Percentiles rank a stretch among this genome's conserved stretches.
phyloP scores from a whole-genome alignment of 2,113 vertebrate genomes.

The Dendropsophus ebraccatus region DNA sequence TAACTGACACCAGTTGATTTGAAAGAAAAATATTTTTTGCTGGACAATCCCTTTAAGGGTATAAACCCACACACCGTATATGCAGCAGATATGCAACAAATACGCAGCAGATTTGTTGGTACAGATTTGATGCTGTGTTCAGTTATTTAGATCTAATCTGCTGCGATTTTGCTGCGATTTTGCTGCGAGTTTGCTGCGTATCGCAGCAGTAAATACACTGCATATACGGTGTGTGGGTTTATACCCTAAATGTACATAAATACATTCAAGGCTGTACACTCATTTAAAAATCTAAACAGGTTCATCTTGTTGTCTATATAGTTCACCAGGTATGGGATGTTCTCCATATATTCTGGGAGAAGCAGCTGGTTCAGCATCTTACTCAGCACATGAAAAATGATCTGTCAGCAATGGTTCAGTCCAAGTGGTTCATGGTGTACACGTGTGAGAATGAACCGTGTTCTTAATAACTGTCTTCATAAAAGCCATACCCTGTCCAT shows the following conservation, averaged over 20 bases:
- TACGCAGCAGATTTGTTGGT: too few species aligned
- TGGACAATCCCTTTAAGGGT: too few species aligned
- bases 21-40: too few species aligned
- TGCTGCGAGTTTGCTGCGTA: too few species aligned
- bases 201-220: too few species aligned
- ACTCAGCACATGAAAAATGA: neutral
- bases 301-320: neutral
- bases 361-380: slow-evolving; percentile 9
- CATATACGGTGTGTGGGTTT: too few species aligned
- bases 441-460: neutral
- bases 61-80: too few species aligned
- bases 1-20: too few species aligned
- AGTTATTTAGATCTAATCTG: too few species aligned
- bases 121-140: too few species aligned
- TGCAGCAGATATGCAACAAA: too few species aligned
- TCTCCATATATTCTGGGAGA: neutral
- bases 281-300: neutral
- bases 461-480: neutral
- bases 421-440: neutral
- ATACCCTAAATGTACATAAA: neutral
- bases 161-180: too few species aligned
- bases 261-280: neutral
- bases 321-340: neutral
- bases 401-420: neutral
- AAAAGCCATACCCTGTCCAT: neutral